Evolutionary conservation across 2,797 vertebrate genomes (phyloP).

Genomic region (Erpetoichthys calabaricus): DNA sequence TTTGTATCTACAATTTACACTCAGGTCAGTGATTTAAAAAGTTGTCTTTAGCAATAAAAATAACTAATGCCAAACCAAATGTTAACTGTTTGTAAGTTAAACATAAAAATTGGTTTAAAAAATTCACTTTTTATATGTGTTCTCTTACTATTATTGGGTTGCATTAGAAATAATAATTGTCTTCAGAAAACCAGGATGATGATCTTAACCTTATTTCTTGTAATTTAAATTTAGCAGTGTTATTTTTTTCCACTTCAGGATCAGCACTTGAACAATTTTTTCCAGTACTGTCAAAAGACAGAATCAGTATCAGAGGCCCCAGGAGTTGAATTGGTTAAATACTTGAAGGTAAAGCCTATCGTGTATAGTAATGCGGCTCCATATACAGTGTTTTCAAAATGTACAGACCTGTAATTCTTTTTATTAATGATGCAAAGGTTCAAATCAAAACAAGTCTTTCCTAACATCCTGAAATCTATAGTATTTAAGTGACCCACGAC

Average conservation of each 20-base stretch:
- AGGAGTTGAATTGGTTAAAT: slow-evolving; percentile 85
- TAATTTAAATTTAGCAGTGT: slow-evolving; percentile 1
- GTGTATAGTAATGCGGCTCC: too few relatives aligned
- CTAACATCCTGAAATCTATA: too few relatives aligned
- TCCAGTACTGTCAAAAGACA: slow-evolving; percentile 83
- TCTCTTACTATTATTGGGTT: background rate
- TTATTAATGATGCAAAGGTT: too few relatives aligned
- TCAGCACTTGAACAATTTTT: slow-evolving; percentile 95
- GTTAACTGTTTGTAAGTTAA: too few relatives aligned
- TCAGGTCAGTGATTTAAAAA: slow-evolving; percentile 50
- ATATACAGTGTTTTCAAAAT: background rate
- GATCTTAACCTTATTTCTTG: too few relatives aligned
- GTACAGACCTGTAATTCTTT: background rate
- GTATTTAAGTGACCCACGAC: too few relatives aligned
- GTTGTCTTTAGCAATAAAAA: too few relatives aligned
- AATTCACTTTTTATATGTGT: background rate
- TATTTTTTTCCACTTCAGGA: slow-evolving; percentile 49
- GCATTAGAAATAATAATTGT: too few relatives aligned
- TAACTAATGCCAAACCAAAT: too few relatives aligned
- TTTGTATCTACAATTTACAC: slow-evolving; percentile 91
- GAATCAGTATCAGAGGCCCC: slow-evolving; percentile 64
- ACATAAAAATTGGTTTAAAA: background rate
- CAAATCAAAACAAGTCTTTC: too few relatives aligned
- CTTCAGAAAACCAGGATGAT: too few relatives aligned
- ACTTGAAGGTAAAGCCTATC: slow-evolving; percentile 73